Evolutionary conservation across 2,113 vertebrate genomes (phyloP).

Genomic region (Eolophus roseicapilla): DNA sequence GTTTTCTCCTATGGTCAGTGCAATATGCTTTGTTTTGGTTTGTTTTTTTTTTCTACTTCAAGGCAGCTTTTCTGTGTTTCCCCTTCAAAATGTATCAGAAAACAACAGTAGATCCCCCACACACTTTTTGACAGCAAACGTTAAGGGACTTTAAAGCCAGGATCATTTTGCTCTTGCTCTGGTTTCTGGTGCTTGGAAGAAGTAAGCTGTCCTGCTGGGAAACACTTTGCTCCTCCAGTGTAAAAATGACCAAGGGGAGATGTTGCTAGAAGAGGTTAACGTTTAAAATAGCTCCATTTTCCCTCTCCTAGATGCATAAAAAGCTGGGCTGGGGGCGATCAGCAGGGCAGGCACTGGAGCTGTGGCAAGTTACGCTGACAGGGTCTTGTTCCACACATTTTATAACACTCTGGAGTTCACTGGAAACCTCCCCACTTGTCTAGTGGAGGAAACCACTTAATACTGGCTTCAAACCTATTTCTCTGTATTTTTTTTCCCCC

Average conservation of each 20-base stretch:
- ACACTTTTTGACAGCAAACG: neutral
- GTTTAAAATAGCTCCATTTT: neutral
- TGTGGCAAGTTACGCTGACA: fast-evolving
- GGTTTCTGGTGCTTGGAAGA: neutral
- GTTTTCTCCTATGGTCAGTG: neutral
- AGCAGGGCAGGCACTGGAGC: neutral
- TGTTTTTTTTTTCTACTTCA: neutral
- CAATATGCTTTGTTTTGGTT: neutral
- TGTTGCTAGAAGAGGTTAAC: neutral
- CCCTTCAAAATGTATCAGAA: neutral
- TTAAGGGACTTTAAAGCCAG: neutral
- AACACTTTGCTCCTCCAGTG: neutral
- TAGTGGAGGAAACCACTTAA: neutral
- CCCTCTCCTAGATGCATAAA: neutral
- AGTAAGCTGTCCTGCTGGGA: neutral
- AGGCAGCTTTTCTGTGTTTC: neutral
- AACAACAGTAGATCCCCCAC: neutral
- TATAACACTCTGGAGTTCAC: fast-evolving
- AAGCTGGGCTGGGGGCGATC: neutral
- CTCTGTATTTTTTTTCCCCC: neutral
- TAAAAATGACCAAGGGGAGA: neutral
- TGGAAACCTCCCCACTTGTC: neutral
- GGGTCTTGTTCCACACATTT: neutral
- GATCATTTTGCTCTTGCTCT: neutral
- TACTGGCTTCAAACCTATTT: neutral